Evolutionary conservation across 2,888 invertebrate genomes (phyloP), one percentile per base, ranked within the genome.

Genomic region (Hypena proboscidalis): DNA sequence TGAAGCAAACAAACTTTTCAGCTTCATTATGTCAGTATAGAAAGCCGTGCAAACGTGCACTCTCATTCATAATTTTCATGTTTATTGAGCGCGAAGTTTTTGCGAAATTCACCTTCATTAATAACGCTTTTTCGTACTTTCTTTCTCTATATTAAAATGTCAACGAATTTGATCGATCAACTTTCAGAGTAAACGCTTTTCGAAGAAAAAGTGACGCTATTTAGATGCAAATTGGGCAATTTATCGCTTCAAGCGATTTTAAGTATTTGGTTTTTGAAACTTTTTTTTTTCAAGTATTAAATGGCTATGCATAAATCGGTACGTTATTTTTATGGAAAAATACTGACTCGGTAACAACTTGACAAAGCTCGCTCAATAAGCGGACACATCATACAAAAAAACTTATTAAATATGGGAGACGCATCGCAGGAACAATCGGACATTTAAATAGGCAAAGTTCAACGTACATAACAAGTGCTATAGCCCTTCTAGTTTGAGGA

Each of bases 401-500:
- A 57, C 55, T 56, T 72, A 74, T 77, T 79, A 77, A 78, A 77
- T 75, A 83, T 80, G 78, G 66, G 53, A 64, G 69, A 64, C 70
- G 67, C 77, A 62, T 76, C 70, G 68, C 70, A 59, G 56, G 74
- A 67, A 79, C 80, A 85, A 83, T 78, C 49, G 67, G 58, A 64
- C 75, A 75, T 78, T 82, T 74, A 84, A 80, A 80, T 77, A 76
- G 74, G 72, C 77, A 83, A 88, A 87, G 90, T 90, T 90, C 90
- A 90, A 82, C 72, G 89, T 80, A 82, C 87, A 88, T 67, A 51
- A 59, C 74, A 67, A 67, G 61, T 58, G 52, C 30, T 80, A 78
- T 74, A 80, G 66, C 62, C 77, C 85, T 74, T 75, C 74, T 61
- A 68, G 80, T 71, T 87, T 74, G 39, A 76, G 62, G 46, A 85